Evolutionary conservation across 2,888 invertebrate genomes (phyloP).

Genomic region (Hemistola chrysoprasaria): DNA sequence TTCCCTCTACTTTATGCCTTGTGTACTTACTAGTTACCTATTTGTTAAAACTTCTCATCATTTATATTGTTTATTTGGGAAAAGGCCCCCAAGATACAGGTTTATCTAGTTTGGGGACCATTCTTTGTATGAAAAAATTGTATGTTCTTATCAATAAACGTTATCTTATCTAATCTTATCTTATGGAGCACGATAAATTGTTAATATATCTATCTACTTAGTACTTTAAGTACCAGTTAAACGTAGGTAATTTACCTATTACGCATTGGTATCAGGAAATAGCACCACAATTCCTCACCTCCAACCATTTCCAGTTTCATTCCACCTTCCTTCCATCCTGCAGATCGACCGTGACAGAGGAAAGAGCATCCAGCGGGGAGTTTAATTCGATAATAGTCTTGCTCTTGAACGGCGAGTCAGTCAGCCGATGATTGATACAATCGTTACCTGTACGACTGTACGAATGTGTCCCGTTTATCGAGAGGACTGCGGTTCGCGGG

Average conservation of each 20-base stretch:
- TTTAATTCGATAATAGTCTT: constrained; percentile 77
- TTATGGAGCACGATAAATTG: no score
- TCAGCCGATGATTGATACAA: constrained; percentile 45
- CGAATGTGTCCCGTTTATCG: constrained; percentile 13
- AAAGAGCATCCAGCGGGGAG: constrained; percentile 73
- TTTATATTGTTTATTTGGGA: no score
- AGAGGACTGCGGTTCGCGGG: background rate
- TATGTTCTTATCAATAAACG: no score
- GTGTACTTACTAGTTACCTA: no score
- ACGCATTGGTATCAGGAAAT: background rate
- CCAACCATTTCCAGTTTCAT: constrained; percentile 15
- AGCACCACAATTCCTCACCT: constrained; percentile 5
- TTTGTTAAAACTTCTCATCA: no score
- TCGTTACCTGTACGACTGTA: constrained; percentile 21
- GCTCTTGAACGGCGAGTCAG: constrained; percentile 75
- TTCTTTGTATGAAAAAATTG: no score
- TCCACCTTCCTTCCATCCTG: constrained; percentile 25
- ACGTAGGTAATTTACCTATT: background rate
- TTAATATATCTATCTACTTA: no score
- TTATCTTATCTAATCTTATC: no score
- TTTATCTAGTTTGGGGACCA: no score
- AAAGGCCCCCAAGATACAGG: no score
- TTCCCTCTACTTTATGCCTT: no score
- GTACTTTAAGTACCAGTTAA: no score
- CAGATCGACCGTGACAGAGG: constrained; percentile 72